Base-by-base conservation (phyloP, 2,113 vertebrate species). In the Fregata magnificens region DNA sequence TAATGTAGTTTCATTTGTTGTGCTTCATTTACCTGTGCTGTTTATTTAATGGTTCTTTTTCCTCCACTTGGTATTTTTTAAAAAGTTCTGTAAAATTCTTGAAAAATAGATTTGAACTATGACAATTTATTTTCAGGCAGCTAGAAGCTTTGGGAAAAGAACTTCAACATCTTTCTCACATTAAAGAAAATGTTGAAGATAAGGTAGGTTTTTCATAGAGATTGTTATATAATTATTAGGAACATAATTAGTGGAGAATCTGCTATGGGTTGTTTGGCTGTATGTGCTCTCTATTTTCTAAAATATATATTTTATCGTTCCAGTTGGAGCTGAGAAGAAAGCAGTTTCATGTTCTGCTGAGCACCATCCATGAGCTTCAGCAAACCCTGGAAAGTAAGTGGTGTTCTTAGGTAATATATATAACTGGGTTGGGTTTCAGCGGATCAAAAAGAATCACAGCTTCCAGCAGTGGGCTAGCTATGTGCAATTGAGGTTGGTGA, bases 371-470 rank as follows among this genome's bases (percentile, higher is more conserved):
- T 47, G 99, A 99, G 92, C 99, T 99, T 94, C 99, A 99, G 93
- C 99, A 99, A 97, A 99, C 99, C 32, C 97, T 99, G 88, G 99
- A 99, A 95, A 99, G 99, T 99, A 98, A 99, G 99, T 98, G 78
- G 24, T 86, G 26, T 72, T 88, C 42, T 62, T 83, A 29, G 36
- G 34, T 76, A 42, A 65, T 21, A 19, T 14, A 8, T 42, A 2
- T 61, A 71, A 59, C 20, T 66, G 67, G 28, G 13, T 21, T 73
- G 36, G 22, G 20, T 81, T 92, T 81, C 44, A 85, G 74, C 0
- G 2, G 66, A 58, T 76, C 19, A 52, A 25, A 65, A 69, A 70
- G 26, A 78, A 53, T 59, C n/a, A 13, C 59, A 77, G 1, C 52
- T 91, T 93, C 80, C 32, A 81, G 77, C 80, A 71, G 80, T 34